Evolutionary conservation across 2,113 vertebrate genomes (phyloP).

Genomic region (Proterorhinus semilunaris): DNA sequence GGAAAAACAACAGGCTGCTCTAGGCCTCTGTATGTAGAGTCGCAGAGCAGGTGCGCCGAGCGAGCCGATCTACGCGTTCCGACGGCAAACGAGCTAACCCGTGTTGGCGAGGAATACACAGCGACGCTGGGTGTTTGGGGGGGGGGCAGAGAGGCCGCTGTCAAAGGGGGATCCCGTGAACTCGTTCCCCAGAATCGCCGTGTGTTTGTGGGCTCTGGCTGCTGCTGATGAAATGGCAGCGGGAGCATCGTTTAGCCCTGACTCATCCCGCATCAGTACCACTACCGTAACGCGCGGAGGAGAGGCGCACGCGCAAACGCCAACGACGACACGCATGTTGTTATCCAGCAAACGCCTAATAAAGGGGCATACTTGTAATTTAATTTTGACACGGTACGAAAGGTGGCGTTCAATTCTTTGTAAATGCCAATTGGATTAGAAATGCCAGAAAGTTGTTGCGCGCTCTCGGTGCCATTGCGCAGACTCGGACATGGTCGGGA

Average conservation of each 20-base stretch:
- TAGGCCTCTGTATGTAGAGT: background rate
- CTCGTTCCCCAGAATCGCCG: conserved; percentile 35
- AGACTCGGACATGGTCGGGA: no score
- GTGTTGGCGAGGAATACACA: background rate
- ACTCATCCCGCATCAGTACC: conserved; percentile 90
- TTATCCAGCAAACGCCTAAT: background rate
- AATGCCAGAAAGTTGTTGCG: no score
- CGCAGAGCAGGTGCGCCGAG: conserved; percentile 32
- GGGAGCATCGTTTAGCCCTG: conserved; percentile 85
- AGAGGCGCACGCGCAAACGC: conserved; percentile 45
- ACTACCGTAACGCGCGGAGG: conserved; percentile 76
- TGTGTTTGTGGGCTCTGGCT: conserved; percentile 59
- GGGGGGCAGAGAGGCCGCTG: background rate
- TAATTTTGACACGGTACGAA: no score
- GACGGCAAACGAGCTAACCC: background rate
- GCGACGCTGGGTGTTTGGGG: background rate
- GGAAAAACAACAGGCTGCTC: conserved; percentile 8
- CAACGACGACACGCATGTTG: no score
- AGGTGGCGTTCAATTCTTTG: no score
- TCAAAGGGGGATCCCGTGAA: conserved; percentile 39
- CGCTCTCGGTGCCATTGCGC: no score
- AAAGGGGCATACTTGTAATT: background rate
- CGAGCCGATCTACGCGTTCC: background rate
- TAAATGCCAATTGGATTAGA: no score
- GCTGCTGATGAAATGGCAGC: conserved; percentile 88